A percentile compares a stretch with the other conserved stretches of the same genome.
These are phyloP conservation scores for Orchesella flavescens DNA, from an alignment of 2,888 invertebrate genomes.

Conservation along the genomic window DNA sequence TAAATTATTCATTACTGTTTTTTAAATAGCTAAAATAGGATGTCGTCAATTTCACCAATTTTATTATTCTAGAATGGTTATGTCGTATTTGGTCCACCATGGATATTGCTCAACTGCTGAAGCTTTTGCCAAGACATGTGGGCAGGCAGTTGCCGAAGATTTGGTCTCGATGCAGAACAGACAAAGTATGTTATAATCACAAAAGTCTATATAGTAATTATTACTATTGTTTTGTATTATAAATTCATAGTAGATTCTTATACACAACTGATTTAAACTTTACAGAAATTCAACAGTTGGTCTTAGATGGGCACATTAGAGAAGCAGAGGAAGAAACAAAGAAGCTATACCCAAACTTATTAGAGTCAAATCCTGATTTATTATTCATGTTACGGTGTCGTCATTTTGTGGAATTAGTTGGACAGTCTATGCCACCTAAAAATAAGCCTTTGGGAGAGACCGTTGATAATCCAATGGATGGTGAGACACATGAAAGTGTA, in stretches of 20 bases:
- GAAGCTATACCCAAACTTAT: constrained; percentile 91
- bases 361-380: constrained; percentile 92
- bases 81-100: constrained; percentile 97
- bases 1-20: constrained; percentile 13
- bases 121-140: constrained; percentile 92
- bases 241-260: too few relatives aligned
- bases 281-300: constrained; percentile 92
- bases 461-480: constrained; percentile 51
- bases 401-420: constrained; percentile 98
- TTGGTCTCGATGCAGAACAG: constrained; percentile 94
- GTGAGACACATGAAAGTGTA: constrained; percentile 59
- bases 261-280: constrained; percentile 50
- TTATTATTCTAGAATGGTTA: constrained; percentile 85
- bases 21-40: neutral
- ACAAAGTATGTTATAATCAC: constrained; percentile 82
- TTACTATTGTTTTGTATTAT: too few relatives aligned
- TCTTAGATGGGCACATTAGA: constrained; percentile 93
- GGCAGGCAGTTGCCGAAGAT: constrained; percentile 93
- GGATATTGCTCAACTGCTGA: constrained; percentile 96
- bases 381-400: constrained; percentile 97
- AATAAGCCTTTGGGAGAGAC: constrained; percentile 57
- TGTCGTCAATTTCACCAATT: too few relatives aligned
- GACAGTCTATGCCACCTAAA: constrained; percentile 70
- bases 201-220: too few relatives aligned
- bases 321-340: constrained; percentile 94